Percentiles rank a stretch among this genome's conserved stretches.
Evolutionary conservation across 2,797 vertebrate genomes (phyloP).

Genomic region (Mus minutoides): DNA sequence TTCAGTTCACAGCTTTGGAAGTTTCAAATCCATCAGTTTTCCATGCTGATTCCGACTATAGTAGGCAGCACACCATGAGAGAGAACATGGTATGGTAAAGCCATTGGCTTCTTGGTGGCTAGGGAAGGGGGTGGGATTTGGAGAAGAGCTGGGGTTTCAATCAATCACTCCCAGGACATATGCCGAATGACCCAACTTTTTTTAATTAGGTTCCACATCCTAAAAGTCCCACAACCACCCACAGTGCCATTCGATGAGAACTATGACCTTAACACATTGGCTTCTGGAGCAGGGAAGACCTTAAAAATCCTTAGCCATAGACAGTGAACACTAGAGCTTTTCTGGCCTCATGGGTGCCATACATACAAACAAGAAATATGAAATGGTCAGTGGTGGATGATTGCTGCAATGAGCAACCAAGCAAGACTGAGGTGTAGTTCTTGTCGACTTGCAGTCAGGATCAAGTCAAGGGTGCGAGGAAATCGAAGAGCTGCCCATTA

Average conservation of each 20-base stretch:
- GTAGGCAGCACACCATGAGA: neutral
- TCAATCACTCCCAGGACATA: neutral
- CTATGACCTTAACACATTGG: neutral
- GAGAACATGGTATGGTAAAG: neutral
- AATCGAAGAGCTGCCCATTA: neutral
- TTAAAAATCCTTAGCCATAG: neutral
- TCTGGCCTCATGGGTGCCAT: neutral
- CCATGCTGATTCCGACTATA: neutral
- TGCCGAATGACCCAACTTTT: neutral
- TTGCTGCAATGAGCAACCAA: neutral
- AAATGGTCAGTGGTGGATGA: neutral
- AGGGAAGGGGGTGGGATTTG: rapidly evolving
- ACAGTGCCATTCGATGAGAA: neutral
- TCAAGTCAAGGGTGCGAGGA: neutral
- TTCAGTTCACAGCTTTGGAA: neutral
- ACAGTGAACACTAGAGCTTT: neutral
- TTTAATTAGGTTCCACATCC: neutral
- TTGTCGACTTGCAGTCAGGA: neutral
- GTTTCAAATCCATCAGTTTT: neutral
- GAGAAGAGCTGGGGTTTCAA: neutral
- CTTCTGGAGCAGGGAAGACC: neutral
- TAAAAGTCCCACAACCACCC: neutral
- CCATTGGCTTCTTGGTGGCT: neutral
- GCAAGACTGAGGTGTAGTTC: too few relatives aligned
- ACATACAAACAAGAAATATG: neutral